Base-by-base conservation (phyloP, 2,797 vertebrate genomes). In the Aratinga solstitialis region DNA sequence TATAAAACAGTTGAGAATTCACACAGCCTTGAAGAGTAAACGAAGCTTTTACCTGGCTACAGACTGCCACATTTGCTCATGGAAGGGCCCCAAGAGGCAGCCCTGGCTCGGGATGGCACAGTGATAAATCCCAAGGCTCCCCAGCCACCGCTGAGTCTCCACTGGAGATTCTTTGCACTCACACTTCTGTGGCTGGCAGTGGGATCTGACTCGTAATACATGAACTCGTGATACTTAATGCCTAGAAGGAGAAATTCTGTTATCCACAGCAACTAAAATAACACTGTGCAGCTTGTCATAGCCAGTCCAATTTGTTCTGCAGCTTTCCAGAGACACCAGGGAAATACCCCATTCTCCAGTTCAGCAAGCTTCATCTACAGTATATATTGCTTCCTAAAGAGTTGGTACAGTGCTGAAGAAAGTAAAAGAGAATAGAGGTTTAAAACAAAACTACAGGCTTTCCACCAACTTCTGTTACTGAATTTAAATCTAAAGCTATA, bases 261-360 rank as follows among this genome's bases (percentile, higher is more conserved):
- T 96, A 96, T 93, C 86, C 88, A 77, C 68, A 94, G 68, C 83
- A 65, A 75, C 93, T 97, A 66, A 96, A 97, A 93, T 93, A 93
- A 93, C 95, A 93, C 88, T 87, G 84, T 87, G 88, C 80, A 90
- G 89, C 93, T 94, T 96, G 95, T 95, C 96, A 95, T 94, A 94
- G 88, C 93, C 95, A 92, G 94, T 85, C 80, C 93, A 95, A 96
- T 97, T 96, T 96, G 93, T 94, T 96, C 63, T 78, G 82, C 11
- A 69, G 94, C 42, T 90, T 94, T 94, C 88, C 85, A 79, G 72
- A 96, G 90, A 79, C 97, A 81, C 94, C 61, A 93, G 96, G 96
- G 96, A 97, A 97, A 97, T 96, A 93, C 77, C 90, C 73, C 56
- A 89, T 89, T 84, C 91, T 94, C 89, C 92, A 96, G 78, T 90